Evolutionary conservation across 1,140 invertebrate species (phyloP).

Genomic region (Diachasma alloeum): DNA sequence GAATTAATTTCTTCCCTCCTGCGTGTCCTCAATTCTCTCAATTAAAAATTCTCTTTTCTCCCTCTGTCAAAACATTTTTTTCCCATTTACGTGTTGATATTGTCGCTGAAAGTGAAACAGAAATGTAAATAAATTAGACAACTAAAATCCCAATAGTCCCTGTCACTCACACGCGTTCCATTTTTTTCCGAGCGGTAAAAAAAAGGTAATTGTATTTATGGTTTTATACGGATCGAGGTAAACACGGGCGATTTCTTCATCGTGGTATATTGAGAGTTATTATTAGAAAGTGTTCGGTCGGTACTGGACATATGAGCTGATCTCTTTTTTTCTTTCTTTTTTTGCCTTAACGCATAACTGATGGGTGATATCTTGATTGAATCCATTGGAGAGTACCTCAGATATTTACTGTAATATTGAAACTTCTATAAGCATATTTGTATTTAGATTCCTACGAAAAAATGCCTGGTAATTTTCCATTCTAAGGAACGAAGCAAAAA

Average conservation of each 20-base stretch:
- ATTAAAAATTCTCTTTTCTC: background rate
- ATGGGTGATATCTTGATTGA: background rate
- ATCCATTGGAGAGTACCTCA: too few species aligned
- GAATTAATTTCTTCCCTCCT: background rate
- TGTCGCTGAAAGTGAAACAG: conserved; percentile 36
- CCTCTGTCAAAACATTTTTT: conserved; percentile 2
- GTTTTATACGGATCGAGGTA: background rate
- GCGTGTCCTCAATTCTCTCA: background rate
- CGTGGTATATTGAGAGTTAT: background rate
- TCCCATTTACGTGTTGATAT: background rate
- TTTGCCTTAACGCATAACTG: background rate
- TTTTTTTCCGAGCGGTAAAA: background rate
- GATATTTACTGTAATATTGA: too few species aligned
- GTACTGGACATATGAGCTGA: background rate
- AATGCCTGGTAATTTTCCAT: too few species aligned
- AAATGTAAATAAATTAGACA: background rate
- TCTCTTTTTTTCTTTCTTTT: too few species aligned
- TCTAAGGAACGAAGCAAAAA: too few species aligned
- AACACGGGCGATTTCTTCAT: background rate
- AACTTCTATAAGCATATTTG: too few species aligned
- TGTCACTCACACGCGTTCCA: background rate
- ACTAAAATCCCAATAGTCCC: background rate
- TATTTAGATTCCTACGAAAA: too few species aligned
- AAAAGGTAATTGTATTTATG: background rate
- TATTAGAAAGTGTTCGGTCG: background rate